These are phyloP conservation scores for Sphaeridia pumilis DNA, from an alignment of 2,888 invertebrate species.

Conservation along the genomic window DNA sequence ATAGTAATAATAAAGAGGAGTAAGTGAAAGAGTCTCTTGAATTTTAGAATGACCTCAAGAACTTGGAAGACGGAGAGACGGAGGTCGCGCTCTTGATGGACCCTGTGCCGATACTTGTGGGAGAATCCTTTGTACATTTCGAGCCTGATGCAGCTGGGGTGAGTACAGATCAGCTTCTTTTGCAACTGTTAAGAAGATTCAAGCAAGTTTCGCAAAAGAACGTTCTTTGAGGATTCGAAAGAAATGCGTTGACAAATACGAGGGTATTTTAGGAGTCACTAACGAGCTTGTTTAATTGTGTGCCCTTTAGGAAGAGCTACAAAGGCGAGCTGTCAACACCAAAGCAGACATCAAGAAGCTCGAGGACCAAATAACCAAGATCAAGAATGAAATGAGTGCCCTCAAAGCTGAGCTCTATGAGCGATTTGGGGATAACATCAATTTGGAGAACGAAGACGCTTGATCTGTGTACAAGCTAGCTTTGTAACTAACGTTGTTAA, in stretches of 20 bases:
- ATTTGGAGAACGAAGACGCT: conserved; percentile 87
- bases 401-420: conserved; percentile 87
- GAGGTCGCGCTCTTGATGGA: conserved; percentile 71
- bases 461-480: too few species aligned
- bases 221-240: too few species aligned
- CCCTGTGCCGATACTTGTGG: conserved; percentile 59
- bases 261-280: too few species aligned
- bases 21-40: too few species aligned
- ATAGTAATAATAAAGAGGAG: too few species aligned
- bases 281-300: too few species aligned
- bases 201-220: too few species aligned
- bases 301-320: conserved; percentile 8
- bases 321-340: background rate
- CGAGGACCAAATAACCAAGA: conserved; percentile 55
- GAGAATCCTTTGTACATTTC: conserved; percentile 74
- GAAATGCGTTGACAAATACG: too few species aligned
- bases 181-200: too few species aligned
- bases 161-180: background rate
- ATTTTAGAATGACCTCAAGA: conserved; percentile 76
- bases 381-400: conserved; percentile 69
- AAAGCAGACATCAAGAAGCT: conserved; percentile 48
- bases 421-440: conserved; percentile 94
- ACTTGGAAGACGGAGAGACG: conserved; percentile 76
- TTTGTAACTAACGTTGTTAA: too few species aligned
- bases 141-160: conserved; percentile 12